Evolutionary conservation across 2,888 invertebrate species (phyloP).

Genomic region (Ditula angustiorana): DNA sequence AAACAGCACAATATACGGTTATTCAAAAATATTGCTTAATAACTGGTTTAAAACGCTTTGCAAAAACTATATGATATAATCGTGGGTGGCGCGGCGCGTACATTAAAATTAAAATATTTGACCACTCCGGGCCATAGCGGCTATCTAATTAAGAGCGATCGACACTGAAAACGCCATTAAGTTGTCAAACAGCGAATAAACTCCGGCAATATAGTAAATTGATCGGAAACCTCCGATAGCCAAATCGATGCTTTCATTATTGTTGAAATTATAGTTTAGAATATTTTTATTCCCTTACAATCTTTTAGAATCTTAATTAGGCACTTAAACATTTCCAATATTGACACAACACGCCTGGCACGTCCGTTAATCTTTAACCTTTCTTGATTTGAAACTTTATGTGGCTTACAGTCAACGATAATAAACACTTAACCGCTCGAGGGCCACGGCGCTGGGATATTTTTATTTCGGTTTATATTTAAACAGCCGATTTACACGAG

Average conservation of each 20-base stretch:
- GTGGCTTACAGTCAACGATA: constrained; percentile 1
- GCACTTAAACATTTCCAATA: constrained; percentile 16
- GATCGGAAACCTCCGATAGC: constrained; percentile 49
- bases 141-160: constrained; percentile 63
- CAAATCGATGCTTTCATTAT: constrained; percentile 50
- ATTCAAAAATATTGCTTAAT: constrained; percentile 57
- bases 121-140: constrained; percentile 55
- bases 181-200: constrained; percentile 67
- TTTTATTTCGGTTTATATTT: constrained; percentile 22
- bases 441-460: constrained; percentile 9
- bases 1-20: constrained; percentile 49
- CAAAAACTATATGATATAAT: constrained; percentile 57
- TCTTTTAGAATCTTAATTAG: constrained; percentile 30
- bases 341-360: constrained; percentile 3
- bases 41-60: constrained; percentile 51
- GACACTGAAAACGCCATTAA: constrained; percentile 66
- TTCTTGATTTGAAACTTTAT: constrained; percentile 24
- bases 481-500: constrained; percentile 22
- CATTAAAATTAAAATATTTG: constrained; percentile 66
- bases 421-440: background rate
- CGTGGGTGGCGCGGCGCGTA: constrained; percentile 67
- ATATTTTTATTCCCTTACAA: constrained; percentile 20
- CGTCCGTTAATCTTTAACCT: constrained; percentile 12
- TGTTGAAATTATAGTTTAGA: constrained; percentile 45
- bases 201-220: constrained; percentile 57